These are phyloP conservation scores for Paracentrotus lividus DNA, from an alignment of 53 echinoderm and acorn worm species.

Conservation along the genomic window DNA sequence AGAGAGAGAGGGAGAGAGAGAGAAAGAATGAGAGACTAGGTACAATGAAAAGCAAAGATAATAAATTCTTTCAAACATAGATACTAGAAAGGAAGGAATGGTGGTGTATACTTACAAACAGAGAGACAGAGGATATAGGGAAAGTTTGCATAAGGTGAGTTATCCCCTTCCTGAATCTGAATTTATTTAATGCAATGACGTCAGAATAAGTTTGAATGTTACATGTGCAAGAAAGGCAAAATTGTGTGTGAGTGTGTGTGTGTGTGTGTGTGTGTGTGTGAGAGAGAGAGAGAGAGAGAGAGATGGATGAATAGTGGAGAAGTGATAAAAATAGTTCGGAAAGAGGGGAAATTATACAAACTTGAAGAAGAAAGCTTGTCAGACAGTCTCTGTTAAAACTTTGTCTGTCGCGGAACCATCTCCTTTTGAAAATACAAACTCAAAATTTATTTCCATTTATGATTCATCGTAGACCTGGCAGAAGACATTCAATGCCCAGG, in stretches of 20 bases:
- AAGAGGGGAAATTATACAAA: background rate
- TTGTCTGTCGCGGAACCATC: background rate
- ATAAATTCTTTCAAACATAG: background rate
- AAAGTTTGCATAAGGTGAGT: background rate
- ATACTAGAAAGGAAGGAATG: constrained; percentile 16
- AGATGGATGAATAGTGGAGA: background rate
- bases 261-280: too few species aligned
- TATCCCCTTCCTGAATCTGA: background rate
- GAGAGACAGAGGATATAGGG: background rate
- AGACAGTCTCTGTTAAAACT: background rate
- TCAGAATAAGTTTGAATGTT: background rate
- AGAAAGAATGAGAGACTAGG: too few species aligned
- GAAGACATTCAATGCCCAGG: background rate
- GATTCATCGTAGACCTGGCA: background rate
- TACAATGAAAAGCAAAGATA: too few species aligned
- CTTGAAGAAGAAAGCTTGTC: background rate
- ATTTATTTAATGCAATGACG: background rate
- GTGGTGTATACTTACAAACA: background rate
- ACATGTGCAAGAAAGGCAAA: background rate
- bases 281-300: background rate
- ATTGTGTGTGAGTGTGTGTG: background rate
- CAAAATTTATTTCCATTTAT: constrained; percentile 25
- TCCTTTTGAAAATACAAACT: background rate
- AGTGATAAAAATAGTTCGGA: background rate
- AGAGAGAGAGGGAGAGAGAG: background rate